Percentiles rank a stretch among this genome's conserved stretches.
phyloP scores from a whole-genome alignment of 2,888 invertebrate species.

The Watsonalla cultraria region DNA sequence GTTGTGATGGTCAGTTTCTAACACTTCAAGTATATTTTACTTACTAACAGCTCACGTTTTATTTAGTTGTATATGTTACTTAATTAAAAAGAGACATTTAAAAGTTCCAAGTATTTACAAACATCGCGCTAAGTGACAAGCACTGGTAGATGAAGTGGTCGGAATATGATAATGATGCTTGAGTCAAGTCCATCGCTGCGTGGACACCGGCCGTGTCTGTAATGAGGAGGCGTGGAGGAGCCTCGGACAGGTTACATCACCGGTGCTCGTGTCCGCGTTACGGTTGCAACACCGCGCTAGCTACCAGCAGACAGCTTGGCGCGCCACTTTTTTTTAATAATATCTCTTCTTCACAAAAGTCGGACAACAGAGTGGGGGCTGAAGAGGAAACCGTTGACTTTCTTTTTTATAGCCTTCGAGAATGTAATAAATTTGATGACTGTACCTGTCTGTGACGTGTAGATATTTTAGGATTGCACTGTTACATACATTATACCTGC shows the following conservation, averaged over 20 bases:
- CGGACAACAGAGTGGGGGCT: conserved; percentile 48
- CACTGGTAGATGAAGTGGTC: not conserved
- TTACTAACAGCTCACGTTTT: too few relatives aligned
- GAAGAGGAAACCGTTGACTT: conserved; percentile 58
- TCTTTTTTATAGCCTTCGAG: conserved; percentile 67
- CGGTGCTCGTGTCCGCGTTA: conserved; percentile 33
- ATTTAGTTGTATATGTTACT: not conserved
- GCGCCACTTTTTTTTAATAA: conserved; percentile 65
- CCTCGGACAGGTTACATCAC: conserved; percentile 32
- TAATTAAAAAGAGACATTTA: not conserved
- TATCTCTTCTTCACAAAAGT: conserved; percentile 57
- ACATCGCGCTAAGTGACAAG: not conserved
- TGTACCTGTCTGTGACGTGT: conserved; percentile 31
- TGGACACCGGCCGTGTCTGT: conserved; percentile 11
- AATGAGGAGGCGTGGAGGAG: conserved; percentile 16
- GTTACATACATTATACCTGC: not conserved
- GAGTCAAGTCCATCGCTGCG: conserved; percentile 30
- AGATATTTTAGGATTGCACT: conserved; percentile 7
- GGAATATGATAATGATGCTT: not conserved
- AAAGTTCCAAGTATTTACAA: not conserved
- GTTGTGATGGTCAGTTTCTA: too few relatives aligned
- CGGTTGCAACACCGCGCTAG: conserved; percentile 44
- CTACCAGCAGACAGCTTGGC: conserved; percentile 69
- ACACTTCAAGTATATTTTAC: too few relatives aligned
- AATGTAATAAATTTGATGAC: conserved; percentile 51